Evolutionary conservation across 2,797 vertebrate genomes (phyloP).

Genomic region (Centropyge bicolor): DNA sequence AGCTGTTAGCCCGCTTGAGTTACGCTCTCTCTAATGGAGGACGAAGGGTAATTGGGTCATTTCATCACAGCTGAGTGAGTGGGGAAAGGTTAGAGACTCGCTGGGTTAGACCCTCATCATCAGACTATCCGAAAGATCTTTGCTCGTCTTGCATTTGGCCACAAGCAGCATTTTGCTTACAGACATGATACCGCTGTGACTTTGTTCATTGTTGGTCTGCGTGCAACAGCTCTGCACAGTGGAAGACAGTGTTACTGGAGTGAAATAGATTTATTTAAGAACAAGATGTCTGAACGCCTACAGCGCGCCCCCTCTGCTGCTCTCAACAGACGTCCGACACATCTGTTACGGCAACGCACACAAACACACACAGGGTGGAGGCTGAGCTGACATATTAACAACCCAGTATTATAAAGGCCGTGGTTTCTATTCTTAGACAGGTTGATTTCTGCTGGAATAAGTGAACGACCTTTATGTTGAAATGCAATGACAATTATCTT

Average conservation of each 20-base stretch:
- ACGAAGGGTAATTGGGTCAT: slow-evolving; percentile 49
- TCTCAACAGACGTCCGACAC: slow-evolving; percentile 62
- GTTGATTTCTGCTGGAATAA: slow-evolving; percentile 40
- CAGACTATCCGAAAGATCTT: neutral
- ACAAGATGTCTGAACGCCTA: slow-evolving; percentile 62
- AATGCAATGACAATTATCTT: slow-evolving; percentile 33
- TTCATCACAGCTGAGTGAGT: slow-evolving; percentile 52
- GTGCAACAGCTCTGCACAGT: slow-evolving; percentile 36
- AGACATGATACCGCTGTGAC: slow-evolving; percentile 18
- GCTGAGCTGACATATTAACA: slow-evolving; percentile 51
- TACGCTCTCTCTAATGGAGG: slow-evolving; percentile 44
- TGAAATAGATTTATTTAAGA: slow-evolving; percentile 72
- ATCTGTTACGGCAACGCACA: slow-evolving; percentile 64
- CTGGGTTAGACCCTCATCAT: neutral
- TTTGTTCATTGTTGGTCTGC: slow-evolving; percentile 16
- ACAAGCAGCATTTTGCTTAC: slow-evolving; percentile 14
- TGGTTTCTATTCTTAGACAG: slow-evolving; percentile 59
- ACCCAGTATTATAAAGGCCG: slow-evolving; percentile 38
- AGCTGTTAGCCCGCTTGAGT: slow-evolving; percentile 16
- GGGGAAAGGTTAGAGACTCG: slow-evolving; percentile 26
- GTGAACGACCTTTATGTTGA: slow-evolving; percentile 57
- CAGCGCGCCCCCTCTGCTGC: slow-evolving; percentile 50
- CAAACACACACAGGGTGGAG: slow-evolving; percentile 25
- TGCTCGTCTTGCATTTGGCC: neutral
- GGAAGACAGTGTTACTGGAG: slow-evolving; percentile 40